Evolutionary conservation across 2,888 invertebrate species (phyloP).

Genomic region (Erebia epiphron): DNA sequence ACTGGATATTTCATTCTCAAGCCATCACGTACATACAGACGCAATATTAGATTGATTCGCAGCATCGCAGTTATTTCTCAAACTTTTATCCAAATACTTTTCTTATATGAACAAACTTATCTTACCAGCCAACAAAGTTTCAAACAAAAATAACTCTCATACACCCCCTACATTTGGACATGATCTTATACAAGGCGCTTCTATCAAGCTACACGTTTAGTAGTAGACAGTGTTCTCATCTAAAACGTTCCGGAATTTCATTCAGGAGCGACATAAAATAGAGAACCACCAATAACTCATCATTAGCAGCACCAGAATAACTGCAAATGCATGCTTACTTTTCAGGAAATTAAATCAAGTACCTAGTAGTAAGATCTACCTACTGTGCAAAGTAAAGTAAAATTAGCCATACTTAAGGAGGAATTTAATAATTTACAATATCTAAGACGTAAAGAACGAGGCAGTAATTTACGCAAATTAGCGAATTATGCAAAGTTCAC

Average conservation of each 20-base stretch:
- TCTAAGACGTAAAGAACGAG: too few relatives aligned
- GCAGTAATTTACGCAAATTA: too few relatives aligned
- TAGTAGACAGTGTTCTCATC: neutral
- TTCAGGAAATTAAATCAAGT: too few relatives aligned
- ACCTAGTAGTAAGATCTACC: too few relatives aligned
- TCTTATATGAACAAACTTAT: conserved; percentile 28
- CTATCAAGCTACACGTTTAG: neutral
- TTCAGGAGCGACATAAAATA: too few relatives aligned
- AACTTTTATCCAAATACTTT: conserved; percentile 46
- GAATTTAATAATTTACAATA: too few relatives aligned
- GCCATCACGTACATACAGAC: conserved; percentile 26
- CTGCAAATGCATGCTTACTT: too few relatives aligned
- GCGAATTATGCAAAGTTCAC: too few relatives aligned
- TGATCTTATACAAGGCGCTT: neutral
- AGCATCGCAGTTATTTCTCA: conserved; percentile 42
- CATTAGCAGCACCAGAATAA: too few relatives aligned
- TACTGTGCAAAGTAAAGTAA: too few relatives aligned
- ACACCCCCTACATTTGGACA: neutral
- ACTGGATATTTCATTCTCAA: conserved; percentile 8
- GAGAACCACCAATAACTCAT: too few relatives aligned
- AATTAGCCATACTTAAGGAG: too few relatives aligned
- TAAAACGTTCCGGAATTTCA: neutral
- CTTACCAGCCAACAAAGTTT: neutral
- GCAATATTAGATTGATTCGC: conserved; percentile 14
- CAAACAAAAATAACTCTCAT: conserved; percentile 29